Evolutionary conservation across 2,888 invertebrate species (phyloP).

Genomic region (Lasioglossum villosulum): DNA sequence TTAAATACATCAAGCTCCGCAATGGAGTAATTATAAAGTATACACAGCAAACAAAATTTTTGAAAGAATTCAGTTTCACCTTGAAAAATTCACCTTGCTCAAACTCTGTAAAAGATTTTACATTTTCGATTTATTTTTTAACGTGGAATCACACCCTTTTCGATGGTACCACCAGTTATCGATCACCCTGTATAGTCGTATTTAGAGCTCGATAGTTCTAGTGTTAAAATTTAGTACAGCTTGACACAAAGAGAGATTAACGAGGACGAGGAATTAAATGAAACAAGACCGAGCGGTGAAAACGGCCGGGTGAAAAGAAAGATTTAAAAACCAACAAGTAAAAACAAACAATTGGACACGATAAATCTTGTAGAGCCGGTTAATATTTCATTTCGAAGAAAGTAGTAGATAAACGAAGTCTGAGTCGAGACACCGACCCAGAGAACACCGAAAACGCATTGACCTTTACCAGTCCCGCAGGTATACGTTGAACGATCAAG

Average conservation of each 20-base stretch:
- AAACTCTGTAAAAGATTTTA: background rate
- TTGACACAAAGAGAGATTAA: background rate
- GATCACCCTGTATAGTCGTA: background rate
- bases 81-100: too few relatives aligned
- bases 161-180: background rate
- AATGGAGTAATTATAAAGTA: too few relatives aligned
- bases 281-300: background rate
- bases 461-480: conserved; percentile 5
- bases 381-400: conserved; percentile 1
- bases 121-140: background rate
- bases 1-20: too few relatives aligned
- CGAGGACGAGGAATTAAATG: background rate
- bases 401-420: background rate
- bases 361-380: background rate
- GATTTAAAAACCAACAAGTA: background rate
- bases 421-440: background rate
- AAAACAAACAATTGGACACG: conserved; percentile 2
- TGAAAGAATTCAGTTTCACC: too few relatives aligned
- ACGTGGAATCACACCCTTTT: background rate
- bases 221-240: background rate
- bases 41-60: too few relatives aligned
- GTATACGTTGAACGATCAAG: conserved; percentile 35
- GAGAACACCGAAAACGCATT: conserved; percentile 17
- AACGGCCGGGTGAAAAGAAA: background rate
- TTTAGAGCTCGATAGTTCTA: background rate